Base-by-base conservation (phyloP, 2,797 vertebrate species). In the Alfaro cultratus region DNA sequence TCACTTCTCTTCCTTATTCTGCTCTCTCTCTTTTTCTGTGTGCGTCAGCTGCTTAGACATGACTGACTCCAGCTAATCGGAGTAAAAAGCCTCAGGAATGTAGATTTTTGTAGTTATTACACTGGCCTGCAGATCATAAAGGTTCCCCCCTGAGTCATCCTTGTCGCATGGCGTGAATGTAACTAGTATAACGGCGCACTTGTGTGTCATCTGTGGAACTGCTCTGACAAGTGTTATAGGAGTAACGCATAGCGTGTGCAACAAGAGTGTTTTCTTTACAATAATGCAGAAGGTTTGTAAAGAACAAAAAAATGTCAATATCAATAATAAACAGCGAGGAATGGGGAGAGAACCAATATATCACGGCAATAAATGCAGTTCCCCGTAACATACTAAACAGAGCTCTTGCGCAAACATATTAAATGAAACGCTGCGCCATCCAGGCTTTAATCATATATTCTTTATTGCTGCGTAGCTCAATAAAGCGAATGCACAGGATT, bases 21-120 rank as follows among this genome's bases (percentile, higher is more conserved):
- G 75, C 72, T 68, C 45, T 79, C 13, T 49, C 15, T 47, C 4
- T 53, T 9, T 51, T 51, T 53, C 8, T 53, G 51, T 26, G 51
- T 53, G 51, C 23, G 9, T 85, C 85, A 87, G 82, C 74, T 75
- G 73, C 74, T 68, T 73, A 88, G 75, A 85, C 76, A 77, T 73
- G 70, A 86, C 87, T 79, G 90, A 91, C 84, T 88, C 78, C 71
- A 68, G 70, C 73, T 83, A 70, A 83, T 87, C 77, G 70, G 74
- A 78, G 78, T 74, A 86, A 88, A 51, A 88, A 82, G 77, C 76
- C 67, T 75, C 67, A 73, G 77, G 60, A 90, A 88, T 85, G 77
- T 73, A 84, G 80, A 71, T 89, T 80, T 74, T 86, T 84, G 41
- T 55, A 34, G 75, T 73, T 73, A 76, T 85, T 84, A 77, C 86